Evolutionary conservation across 2,797 vertebrate genomes (phyloP).

Genomic region (Thamnophis elegans): DNA sequence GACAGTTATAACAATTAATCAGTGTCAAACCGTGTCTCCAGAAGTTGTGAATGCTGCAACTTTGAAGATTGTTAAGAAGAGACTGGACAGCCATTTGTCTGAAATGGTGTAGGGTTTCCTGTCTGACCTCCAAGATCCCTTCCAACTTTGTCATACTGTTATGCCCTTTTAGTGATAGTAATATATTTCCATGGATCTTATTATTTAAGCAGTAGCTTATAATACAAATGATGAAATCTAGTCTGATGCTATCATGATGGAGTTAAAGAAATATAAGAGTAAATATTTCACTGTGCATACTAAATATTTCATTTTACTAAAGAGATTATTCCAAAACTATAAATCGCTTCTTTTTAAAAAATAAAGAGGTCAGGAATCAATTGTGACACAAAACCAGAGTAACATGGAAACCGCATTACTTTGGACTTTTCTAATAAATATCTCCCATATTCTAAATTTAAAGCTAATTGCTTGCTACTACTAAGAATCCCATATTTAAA

Average conservation of each 20-base stretch:
- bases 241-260: neutral
- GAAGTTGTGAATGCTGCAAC: too few relatives aligned
- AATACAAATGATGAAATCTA: conserved; percentile 1
- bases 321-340: conserved; percentile 23
- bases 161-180: conserved; percentile 32
- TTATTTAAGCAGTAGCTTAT: conserved; percentile 32
- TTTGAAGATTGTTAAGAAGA: too few relatives aligned
- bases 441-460: conserved; percentile 17
- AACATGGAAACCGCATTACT: conserved; percentile 19
- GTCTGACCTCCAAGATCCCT: too few relatives aligned
- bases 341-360: neutral
- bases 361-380: conserved; percentile 24
- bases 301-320: neutral
- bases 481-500: conserved; percentile 65
- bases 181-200: neutral
- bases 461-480: conserved; percentile 61
- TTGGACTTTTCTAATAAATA: conserved; percentile 31
- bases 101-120: too few relatives aligned
- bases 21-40: too few relatives aligned
- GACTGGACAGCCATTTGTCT: too few relatives aligned
- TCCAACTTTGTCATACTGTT: too few relatives aligned
- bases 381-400: neutral
- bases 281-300: neutral
- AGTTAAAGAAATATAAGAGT: neutral
- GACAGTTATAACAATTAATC: too few relatives aligned